Evolutionary conservation across 2,888 invertebrate species (phyloP), one percentile per base, ranked within the genome.

Genomic region (Plagiodera versicolora): DNA sequence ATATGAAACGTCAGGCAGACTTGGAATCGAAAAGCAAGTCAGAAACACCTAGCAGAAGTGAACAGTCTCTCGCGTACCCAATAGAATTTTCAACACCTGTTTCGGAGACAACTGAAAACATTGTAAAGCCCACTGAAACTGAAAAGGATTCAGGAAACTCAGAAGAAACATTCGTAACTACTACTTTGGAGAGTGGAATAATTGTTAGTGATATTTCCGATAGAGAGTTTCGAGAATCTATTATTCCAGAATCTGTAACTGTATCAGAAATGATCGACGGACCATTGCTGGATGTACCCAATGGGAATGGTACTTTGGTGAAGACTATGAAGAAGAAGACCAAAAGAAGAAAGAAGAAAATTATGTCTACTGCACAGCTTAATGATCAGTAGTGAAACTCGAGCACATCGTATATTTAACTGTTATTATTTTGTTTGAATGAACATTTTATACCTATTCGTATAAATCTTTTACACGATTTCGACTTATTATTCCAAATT

Each of bases 311-410:
- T 32, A 14, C 14, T n/a, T 9, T 14, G 14, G 39, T 39, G 39
- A 39, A n/a, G 9, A 8, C 19, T 53, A 1, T 48, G 14, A 44
- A 48, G 47, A 47, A 46, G 52, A 58, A 20, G 46, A 60, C 17
- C 28, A 46, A 35, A 49, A 56, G 28, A 35, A 46, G 44, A 50
- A 44, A 55, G n/a, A 44, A 57, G 39, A 54, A 56, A 35, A n/a
- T 8, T 6, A 11, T 30, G 0, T 10, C n/a, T 24, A 24, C 30
- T 19, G 11, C 32, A 11, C 2, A 32, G 32, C 32, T 11, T 11
- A 32, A 5, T 8, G 32, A 32, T 10, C 32, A 5, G 11, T 28
- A 28, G 28, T 32, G 32, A 32, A 32, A 11, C 24, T 24, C 24
- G 24, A 24, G 24, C 6, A 24, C 24, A 3, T 24, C 6, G 24